phyloP scores from a whole-genome alignment of 2,113 vertebrate species.

The Siniperca chuatsi region DNA sequence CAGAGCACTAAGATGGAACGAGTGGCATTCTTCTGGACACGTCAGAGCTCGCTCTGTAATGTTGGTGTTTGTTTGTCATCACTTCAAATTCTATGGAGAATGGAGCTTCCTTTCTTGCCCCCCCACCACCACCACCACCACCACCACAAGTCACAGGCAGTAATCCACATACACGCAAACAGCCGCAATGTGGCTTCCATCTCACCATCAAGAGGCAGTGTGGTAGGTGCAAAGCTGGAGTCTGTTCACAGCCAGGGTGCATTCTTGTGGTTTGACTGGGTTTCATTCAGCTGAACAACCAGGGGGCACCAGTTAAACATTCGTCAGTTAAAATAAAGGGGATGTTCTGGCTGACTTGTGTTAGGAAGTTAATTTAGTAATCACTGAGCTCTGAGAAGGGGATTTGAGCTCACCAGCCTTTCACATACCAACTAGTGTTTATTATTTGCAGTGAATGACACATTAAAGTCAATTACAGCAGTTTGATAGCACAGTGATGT shows the following conservation, averaged over 20 bases:
- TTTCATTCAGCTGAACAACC: slow-evolving; percentile 31
- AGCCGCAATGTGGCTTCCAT: slow-evolving; percentile 32
- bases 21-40: slow-evolving; percentile 74
- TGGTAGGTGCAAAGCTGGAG: slow-evolving; percentile 35
- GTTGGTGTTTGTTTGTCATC: slow-evolving; percentile 61
- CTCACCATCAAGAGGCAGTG: not conserved
- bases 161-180: slow-evolving; percentile 70
- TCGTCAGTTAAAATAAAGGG: slow-evolving; percentile 31
- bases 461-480: slow-evolving; percentile 19
- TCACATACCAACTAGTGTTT: slow-evolving; percentile 12
- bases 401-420: slow-evolving; percentile 6
- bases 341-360: slow-evolving; percentile 2
- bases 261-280: slow-evolving; percentile 59
- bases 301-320: slow-evolving; percentile 44
- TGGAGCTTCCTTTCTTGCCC: not conserved
- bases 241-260: slow-evolving; percentile 40
- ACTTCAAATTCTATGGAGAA: slow-evolving; percentile 43
- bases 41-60: slow-evolving; percentile 70
- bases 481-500: slow-evolving; percentile 9
- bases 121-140: no score
- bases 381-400: slow-evolving; percentile 8
- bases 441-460: slow-evolving; percentile 16
- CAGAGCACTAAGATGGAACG: slow-evolving; percentile 60
- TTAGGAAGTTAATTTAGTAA: slow-evolving; percentile 23
- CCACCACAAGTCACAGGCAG: slow-evolving; percentile 40